Base-by-base conservation (phyloP, 2,888 invertebrate genomes). In the Mystacides longicornis region DNA sequence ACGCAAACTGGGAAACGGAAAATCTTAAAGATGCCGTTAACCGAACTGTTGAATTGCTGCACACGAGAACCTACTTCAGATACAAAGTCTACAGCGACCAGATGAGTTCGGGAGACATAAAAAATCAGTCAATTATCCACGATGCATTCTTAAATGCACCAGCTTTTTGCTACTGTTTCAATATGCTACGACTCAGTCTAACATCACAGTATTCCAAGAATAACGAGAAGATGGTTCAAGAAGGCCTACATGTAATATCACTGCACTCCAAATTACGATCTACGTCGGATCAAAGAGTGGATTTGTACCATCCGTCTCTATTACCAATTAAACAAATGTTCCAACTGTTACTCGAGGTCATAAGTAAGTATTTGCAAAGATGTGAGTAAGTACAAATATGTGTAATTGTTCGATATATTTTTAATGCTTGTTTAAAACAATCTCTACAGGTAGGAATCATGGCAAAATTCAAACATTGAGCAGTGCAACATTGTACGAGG, bases 271-370 rank as follows among this genome's bases (percentile, higher is more conserved):
- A 82, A 65, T 76, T 85, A 58, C 74, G 84, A 51, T 75, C 75
- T 1, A 68, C 70, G 51, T 66, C 67, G 19, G 67, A 69, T 3
- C 71, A 73, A 27, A 65, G 69, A 0, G 72, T 70, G 23, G 82
- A 83, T 65, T 71, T 81, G 54, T 78, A 81, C 64, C 84, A 89
- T 70, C 93, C 94, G 0, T 78, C 81, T 57, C 82, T 89, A 64
- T 77, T 94, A 67, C 95, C 95, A 3, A 78, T 89, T 33, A 80
- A 83, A 65, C 86, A 89, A 67, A 88, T 96, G 80, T 84, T 93
- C 66, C 79, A 85, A 47, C 72, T 93, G 52, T 77, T 95, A 37
- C 80, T 93, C 56, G 81, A 88, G 64, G 75, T 93, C 21, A 87
- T 92, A 64, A 82, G 85, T 80, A 67, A 75, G 80, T 68, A 45